Evolutionary conservation across 2,888 invertebrate genomes (phyloP).

Genomic region (Drosophila percnosoma): DNA sequence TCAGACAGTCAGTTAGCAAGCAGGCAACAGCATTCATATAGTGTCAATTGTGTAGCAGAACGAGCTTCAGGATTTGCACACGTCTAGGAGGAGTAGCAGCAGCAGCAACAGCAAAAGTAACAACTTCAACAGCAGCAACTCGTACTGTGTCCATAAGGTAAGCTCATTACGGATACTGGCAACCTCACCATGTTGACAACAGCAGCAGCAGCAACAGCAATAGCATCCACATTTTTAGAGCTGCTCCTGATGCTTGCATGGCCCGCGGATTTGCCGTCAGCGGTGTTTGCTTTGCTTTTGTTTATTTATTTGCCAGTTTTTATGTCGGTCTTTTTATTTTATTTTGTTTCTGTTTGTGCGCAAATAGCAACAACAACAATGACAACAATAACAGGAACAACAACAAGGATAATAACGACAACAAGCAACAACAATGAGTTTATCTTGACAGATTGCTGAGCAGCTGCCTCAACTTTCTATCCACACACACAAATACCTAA

Average conservation of each 20-base stretch:
- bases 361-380: constrained; percentile 43
- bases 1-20: constrained; percentile 34
- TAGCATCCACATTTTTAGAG: constrained; percentile 39
- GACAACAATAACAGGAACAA: constrained; percentile 47
- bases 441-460: constrained; percentile 73
- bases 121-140: constrained; percentile 41
- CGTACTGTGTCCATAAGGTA: constrained; percentile 68
- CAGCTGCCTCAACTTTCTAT: constrained; percentile 46
- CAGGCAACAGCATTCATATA: constrained; percentile 35
- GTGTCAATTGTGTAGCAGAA: constrained; percentile 72
- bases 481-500: not conserved
- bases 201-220: constrained; percentile 25
- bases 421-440: constrained; percentile 69
- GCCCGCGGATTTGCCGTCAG: constrained; percentile 70
- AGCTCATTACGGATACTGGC: constrained; percentile 69
- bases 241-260: constrained; percentile 40
- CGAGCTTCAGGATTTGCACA: constrained; percentile 54
- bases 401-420: constrained; percentile 56
- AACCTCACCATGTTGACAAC: constrained; percentile 56
- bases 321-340: constrained; percentile 39
- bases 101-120: constrained; percentile 19
- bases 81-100: constrained; percentile 34
- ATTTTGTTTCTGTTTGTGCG: constrained; percentile 54
- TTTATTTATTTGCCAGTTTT: constrained; percentile 71
- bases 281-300: constrained; percentile 72